These are phyloP conservation scores for Sinella curviseta DNA, from an alignment of 1,140 invertebrate genomes.

Conservation along the genomic window DNA sequence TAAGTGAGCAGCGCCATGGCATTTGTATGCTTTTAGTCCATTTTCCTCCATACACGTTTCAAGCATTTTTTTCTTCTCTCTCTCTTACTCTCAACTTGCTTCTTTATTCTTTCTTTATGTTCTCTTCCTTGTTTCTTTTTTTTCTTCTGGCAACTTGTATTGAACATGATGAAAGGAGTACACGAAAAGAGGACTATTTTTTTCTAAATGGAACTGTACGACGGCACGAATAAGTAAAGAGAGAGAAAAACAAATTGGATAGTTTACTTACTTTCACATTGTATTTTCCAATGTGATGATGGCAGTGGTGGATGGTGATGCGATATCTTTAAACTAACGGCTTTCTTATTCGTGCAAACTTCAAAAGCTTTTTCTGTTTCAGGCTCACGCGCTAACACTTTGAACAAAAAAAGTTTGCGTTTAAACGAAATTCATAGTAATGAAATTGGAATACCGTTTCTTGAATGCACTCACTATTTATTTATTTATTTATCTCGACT, in stretches of 20 bases:
- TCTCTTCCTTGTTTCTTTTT: neutral
- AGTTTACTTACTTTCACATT: neutral
- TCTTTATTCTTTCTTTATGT: neutral
- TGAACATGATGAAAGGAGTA: neutral
- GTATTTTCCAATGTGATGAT: neutral
- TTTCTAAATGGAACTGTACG: neutral
- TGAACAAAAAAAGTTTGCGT: no score
- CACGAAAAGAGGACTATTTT: neutral
- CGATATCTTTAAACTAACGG: no score
- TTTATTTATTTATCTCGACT: no score
- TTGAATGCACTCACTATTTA: no score
- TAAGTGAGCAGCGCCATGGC: no score
- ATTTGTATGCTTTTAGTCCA: neutral
- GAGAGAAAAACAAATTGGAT: neutral
- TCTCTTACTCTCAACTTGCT: neutral
- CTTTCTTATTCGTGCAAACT: no score
- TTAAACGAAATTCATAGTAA: no score
- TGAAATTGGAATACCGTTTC: no score
- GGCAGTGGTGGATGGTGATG: no score
- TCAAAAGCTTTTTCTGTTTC: no score
- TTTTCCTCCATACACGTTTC: constrained; percentile 2
- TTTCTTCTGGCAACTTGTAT: neutral
- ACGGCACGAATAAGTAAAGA: neutral
- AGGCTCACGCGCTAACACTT: no score
- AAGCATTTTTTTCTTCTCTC: neutral